These are phyloP conservation scores for Teleogryllus oceanicus DNA, from an alignment of 2,888 invertebrate genomes.

Conservation along the genomic window DNA sequence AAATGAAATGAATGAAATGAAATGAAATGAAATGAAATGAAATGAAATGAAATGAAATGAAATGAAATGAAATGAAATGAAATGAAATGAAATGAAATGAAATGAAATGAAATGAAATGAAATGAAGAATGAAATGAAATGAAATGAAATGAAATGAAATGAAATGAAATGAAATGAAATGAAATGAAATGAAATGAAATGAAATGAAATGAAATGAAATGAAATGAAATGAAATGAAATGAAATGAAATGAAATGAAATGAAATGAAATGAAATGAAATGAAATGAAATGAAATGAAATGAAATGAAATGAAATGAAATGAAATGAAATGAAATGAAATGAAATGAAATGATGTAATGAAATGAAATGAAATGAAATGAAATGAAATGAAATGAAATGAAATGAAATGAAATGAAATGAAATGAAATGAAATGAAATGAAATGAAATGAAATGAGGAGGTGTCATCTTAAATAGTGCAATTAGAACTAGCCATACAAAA, in stretches of 20 bases:
- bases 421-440: not conserved
- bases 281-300: constrained; percentile 1
- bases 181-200: constrained; percentile 1
- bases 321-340: constrained; percentile 1
- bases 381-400: too few species aligned
- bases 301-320: constrained; percentile 1
- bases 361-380: not conserved
- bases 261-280: constrained; percentile 1
- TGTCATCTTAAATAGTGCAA: too few species aligned
- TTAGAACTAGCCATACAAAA: too few species aligned
- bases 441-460: not conserved
- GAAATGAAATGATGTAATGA: not conserved
- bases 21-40: constrained; percentile 1
- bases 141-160: constrained; percentile 1
- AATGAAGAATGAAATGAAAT: not conserved
- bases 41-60: constrained; percentile 1
- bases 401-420: too few species aligned
- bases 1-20: too few species aligned
- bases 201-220: constrained; percentile 1
- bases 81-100: constrained; percentile 1
- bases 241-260: constrained; percentile 1
- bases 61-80: constrained; percentile 1
- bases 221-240: constrained; percentile 1
- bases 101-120: constrained; percentile 1
- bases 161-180: constrained; percentile 1